phyloP scores from a whole-genome alignment of 2,113 vertebrate species.

The Campylomormyrus numenius region DNA sequence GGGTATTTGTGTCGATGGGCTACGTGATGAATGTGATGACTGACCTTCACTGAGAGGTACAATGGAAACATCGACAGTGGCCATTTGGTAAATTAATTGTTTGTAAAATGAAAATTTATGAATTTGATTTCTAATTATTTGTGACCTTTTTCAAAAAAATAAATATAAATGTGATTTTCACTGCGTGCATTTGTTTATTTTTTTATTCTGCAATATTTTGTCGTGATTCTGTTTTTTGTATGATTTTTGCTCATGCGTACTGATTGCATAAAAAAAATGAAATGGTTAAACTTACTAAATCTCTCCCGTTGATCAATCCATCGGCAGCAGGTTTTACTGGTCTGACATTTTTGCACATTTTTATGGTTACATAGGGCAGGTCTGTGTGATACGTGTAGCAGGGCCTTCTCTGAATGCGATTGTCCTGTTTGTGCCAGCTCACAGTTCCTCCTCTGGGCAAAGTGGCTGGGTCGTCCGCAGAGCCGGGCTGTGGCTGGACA shows the following conservation, averaged over 20 bases:
- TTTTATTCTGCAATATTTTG: not conserved
- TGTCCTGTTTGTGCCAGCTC: not conserved
- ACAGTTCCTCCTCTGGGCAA: no score
- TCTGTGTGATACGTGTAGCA: not conserved
- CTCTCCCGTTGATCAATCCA: not conserved
- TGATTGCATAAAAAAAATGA: not conserved
- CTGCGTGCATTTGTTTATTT: not conserved
- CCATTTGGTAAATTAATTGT: constrained; percentile 24
- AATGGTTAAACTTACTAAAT: not conserved
- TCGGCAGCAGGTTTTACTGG: not conserved
- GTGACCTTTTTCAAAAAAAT: constrained; percentile 20
- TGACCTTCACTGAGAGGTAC: not conserved
- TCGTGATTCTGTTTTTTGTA: not conserved
- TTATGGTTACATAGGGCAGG: not conserved
- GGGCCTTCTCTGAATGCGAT: not conserved
- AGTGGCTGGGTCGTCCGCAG: not conserved
- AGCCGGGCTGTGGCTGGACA: not conserved
- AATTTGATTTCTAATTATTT: not conserved
- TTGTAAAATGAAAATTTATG: constrained; percentile 23
- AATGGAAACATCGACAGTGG: not conserved
- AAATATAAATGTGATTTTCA: constrained; percentile 12
- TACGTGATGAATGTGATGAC: not conserved
- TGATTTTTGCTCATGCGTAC: not conserved
- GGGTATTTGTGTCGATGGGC: not conserved
- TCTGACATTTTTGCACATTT: not conserved